phyloP scores from a whole-genome alignment of 2,113 vertebrate genomes.

The Charina bottae region DNA sequence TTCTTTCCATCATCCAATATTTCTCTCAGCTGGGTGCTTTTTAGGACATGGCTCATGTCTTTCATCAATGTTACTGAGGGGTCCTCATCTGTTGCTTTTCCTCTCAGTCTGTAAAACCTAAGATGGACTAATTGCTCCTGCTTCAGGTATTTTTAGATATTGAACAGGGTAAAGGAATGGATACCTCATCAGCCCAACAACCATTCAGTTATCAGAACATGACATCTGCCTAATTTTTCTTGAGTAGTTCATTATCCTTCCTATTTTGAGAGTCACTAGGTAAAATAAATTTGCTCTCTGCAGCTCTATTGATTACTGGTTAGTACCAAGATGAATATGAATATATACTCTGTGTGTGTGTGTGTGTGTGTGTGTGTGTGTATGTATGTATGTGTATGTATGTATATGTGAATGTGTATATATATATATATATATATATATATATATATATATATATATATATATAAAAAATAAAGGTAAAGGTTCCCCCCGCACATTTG shows the following conservation, averaged over 20 bases:
- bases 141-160: not conserved
- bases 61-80: not conserved
- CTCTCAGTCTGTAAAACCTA: not conserved
- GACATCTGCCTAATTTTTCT: not conserved
- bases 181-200: not conserved
- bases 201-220: not conserved
- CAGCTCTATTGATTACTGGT: not conserved
- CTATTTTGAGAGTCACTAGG: no score
- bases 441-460: no score
- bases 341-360: no score
- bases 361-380: no score
- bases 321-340: not conserved
- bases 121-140: not conserved
- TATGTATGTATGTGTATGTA: no score
- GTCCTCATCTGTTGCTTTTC: not conserved
- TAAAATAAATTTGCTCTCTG: no score
- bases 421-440: no score
- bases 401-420: no score
- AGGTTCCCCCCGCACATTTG: no score
- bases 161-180: not conserved
- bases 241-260: not conserved
- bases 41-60: no score
- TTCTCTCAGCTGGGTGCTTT: not conserved
- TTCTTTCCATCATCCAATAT: not conserved
- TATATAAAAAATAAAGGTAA: no score